These are phyloP conservation scores for Drosophila triauraria DNA, from an alignment of 1,140 invertebrate genomes.

Conservation along the genomic window DNA sequence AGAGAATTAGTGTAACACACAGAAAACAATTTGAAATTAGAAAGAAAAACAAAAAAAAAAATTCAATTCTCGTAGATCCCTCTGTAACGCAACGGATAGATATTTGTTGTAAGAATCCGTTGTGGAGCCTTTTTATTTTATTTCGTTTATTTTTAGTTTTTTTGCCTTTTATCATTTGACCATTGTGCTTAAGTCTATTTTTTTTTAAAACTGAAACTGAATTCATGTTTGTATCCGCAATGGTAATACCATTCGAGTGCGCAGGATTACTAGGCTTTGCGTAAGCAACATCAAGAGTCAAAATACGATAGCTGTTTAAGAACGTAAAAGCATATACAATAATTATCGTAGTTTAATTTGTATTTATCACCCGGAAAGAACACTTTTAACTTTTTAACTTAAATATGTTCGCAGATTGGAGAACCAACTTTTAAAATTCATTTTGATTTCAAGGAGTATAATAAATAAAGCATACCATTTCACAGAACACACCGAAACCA, in stretches of 20 bases:
- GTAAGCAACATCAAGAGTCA: constrained; percentile 44
- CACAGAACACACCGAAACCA: constrained; percentile 35
- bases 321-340: constrained; percentile 54
- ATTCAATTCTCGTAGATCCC: constrained; percentile 28
- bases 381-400: constrained; percentile 48
- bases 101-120: constrained; percentile 70
- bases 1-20: constrained; percentile 37
- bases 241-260: constrained; percentile 20
- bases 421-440: constrained; percentile 44
- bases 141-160: constrained; percentile 40
- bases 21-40: constrained; percentile 33
- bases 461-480: constrained; percentile 66
- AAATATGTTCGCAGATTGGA: constrained; percentile 52
- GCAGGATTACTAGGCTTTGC: constrained; percentile 14
- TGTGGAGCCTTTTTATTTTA: constrained; percentile 38
- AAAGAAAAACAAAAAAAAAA: background rate
- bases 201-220: constrained; percentile 23
- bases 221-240: constrained; percentile 40
- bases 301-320: constrained; percentile 61
- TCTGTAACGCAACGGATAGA: constrained; percentile 53
- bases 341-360: constrained; percentile 58
- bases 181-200: constrained; percentile 29
- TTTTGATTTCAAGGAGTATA: constrained; percentile 55
- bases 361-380: constrained; percentile 51
- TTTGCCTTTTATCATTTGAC: constrained; percentile 20